phyloP scores from a whole-genome alignment of 1,140 invertebrate genomes.

The Drosophila murphyi region DNA sequence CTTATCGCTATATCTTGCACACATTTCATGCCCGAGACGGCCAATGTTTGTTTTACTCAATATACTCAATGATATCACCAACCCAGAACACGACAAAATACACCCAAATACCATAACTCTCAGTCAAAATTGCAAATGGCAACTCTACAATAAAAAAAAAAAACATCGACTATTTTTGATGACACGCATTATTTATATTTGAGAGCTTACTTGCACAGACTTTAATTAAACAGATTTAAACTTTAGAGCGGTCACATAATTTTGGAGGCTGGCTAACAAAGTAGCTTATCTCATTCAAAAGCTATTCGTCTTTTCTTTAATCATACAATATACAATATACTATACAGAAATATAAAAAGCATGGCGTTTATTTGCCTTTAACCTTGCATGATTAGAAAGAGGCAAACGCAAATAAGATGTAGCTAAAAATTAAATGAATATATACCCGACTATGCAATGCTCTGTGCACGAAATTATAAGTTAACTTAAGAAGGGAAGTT shows the following conservation, averaged over 20 bases:
- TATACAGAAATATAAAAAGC: constrained; percentile 40
- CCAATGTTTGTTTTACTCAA: constrained; percentile 57
- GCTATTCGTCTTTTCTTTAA: constrained; percentile 64
- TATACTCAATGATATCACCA: constrained; percentile 44
- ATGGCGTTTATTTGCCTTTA: constrained; percentile 50
- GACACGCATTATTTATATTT: not conserved
- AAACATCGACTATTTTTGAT: not conserved
- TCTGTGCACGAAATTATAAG: not conserved
- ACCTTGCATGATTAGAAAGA: constrained; percentile 36
- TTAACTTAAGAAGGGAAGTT: not conserved
- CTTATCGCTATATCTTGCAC: constrained; percentile 62
- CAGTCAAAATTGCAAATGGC: not conserved
- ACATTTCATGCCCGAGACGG: constrained; percentile 24
- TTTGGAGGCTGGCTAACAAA: constrained; percentile 20
- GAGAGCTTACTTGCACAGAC: not conserved
- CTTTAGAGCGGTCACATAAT: constrained; percentile 15
- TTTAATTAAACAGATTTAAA: constrained; percentile 54
- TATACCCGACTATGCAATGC: not conserved
- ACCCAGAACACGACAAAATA: not conserved
- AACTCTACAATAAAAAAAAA: not conserved
- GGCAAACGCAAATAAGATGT: constrained; percentile 27
- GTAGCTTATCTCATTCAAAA: constrained; percentile 64
- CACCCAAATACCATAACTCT: constrained; percentile 1
- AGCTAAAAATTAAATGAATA: not conserved
- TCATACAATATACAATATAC: constrained; percentile 44